Evolutionary conservation across 2,888 invertebrate genomes (phyloP), one percentile per base, ranked within the genome.

Genomic region (Callyntrura sp.): DNA sequence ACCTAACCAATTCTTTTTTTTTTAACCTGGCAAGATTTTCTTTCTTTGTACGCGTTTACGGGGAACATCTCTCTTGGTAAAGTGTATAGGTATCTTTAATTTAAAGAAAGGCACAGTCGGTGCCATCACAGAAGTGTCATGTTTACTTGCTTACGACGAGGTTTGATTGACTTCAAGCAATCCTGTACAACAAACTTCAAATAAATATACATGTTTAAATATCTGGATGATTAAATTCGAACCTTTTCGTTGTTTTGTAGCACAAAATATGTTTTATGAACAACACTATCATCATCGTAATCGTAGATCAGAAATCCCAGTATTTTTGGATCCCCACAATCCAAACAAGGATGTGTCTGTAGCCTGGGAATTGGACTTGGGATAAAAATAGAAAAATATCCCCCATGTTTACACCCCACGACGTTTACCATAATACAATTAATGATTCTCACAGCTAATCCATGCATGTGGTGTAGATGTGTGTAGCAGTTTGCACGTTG

Each of bases 101-200:
- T 28, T 62, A 11, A 0, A 51, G 28, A 83, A 51, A 85, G n/a
- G 23, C 85, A 57, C 85, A 85, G 85, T 85, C 43, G 85, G 85
- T 85, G 70, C 73, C 85, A 60, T 73, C 85, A 85, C n/a, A 84
- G 48, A 83, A 76, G 43, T 85, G 85, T 57, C 85, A 85, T 35
- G 43, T 57, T 85, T 48, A 65, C 60, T 23, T 48, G 17, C 6
- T 28, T 73, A 73, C 20, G 48, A 73, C 20, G 45, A 35, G 35
- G 6, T 35, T 62, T 73, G 73, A 73, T 73, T 73, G 73, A 73
- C 73, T 73, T 73, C 35, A 55, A 11, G 48, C 17, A 20, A 73
- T 73, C 57, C 57, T 28, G 78, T 60, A 57, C 17, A 73, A 62
- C 62, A 62, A 60, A 17, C 60, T 60, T 62, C 11, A 25, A 62